These are phyloP conservation scores for Haplochromis burtoni DNA, from an alignment of 2,113 vertebrate genomes.

Conservation along the genomic window DNA sequence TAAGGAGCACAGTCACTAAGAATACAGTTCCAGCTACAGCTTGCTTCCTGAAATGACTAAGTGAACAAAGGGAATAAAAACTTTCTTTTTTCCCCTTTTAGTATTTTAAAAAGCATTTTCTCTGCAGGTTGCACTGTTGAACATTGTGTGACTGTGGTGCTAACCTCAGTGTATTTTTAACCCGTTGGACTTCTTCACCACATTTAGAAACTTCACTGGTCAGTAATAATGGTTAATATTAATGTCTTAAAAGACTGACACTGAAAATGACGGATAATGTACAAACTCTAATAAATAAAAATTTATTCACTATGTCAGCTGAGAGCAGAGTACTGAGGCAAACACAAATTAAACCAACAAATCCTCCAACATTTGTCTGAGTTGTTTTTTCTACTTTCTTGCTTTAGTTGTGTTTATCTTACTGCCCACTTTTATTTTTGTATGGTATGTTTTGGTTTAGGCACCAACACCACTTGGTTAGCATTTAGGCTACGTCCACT, in stretches of 20 bases:
- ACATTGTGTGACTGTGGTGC: background rate
- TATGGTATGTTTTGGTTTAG: background rate
- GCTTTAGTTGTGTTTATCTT: background rate
- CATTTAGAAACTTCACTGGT: background rate
- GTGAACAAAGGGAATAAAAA: background rate
- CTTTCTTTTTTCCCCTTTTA: background rate
- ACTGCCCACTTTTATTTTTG: background rate
- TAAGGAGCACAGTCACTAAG: constrained; percentile 32
- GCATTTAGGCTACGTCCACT: background rate
- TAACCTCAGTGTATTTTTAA: background rate
- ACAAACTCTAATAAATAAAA: background rate
- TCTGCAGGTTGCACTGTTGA: background rate
- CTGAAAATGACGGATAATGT: background rate
- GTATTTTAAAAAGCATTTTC: background rate
- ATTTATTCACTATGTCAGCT: background rate
- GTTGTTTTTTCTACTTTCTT: background rate
- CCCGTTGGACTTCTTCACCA: background rate
- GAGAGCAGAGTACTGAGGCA: background rate
- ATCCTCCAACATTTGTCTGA: background rate
- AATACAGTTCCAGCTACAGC: background rate
- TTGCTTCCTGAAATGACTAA: background rate
- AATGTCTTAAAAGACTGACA: background rate
- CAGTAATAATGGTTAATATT: background rate
- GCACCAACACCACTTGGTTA: background rate
- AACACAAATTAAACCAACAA: background rate